Percentiles rank a stretch among this genome's conserved stretches.
Conservation (phyloP, 2,888 invertebrate species). For the Neoascia interrupta region DNA sequence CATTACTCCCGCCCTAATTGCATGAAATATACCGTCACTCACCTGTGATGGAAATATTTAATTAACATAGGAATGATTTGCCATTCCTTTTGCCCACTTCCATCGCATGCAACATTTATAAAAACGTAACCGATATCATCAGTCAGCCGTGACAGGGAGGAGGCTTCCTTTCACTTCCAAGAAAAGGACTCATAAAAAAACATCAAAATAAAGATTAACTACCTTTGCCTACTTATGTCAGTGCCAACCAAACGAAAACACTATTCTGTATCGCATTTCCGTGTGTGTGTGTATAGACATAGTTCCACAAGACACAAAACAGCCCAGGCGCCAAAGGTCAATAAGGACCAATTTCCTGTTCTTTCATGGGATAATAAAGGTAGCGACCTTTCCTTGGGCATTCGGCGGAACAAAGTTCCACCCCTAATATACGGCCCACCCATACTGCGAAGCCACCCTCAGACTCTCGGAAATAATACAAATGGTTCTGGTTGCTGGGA, state of each 20-base stretch:
- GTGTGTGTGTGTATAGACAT: no score
- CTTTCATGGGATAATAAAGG: conserved; percentile 18
- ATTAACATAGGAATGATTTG: no score
- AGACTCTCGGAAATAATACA: conserved; percentile 23
- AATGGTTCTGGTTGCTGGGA: conserved; percentile 41
- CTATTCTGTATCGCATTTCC: conserved; percentile 14
- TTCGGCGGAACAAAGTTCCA: not conserved
- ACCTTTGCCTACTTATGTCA: conserved; percentile 9
- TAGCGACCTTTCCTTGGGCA: conserved; percentile 10
- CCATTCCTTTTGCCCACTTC: no score
- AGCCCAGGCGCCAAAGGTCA: conserved; percentile 30
- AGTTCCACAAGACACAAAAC: not conserved
- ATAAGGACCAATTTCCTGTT: conserved; percentile 32
- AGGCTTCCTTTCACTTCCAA: no score
- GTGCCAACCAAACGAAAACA: conserved; percentile 12
- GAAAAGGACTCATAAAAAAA: not conserved
- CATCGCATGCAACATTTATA: no score
- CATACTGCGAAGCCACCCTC: not conserved
- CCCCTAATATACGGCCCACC: not conserved
- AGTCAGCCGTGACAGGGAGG: no score
- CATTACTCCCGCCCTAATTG: no score
- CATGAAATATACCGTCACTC: no score
- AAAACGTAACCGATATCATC: no score
- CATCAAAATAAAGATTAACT: conserved; percentile 11
- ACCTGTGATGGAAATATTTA: no score